Evolutionary conservation across 2,797 vertebrate genomes (phyloP).

Genomic region (Anguilla megastoma): DNA sequence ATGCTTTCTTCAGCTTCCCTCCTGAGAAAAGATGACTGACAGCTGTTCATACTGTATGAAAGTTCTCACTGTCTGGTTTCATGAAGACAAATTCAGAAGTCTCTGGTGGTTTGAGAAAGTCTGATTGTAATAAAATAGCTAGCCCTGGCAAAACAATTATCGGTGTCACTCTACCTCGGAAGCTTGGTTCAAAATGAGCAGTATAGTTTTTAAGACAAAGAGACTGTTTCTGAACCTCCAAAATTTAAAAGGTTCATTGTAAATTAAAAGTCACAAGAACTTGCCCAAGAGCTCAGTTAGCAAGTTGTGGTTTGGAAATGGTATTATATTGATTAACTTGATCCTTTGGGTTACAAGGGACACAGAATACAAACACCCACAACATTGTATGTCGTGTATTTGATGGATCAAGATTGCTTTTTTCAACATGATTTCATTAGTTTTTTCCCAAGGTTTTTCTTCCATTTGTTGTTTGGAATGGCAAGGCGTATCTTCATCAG

Average conservation of each 20-base stretch:
- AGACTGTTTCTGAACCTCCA: background rate
- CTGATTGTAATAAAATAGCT: background rate
- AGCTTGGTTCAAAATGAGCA: background rate
- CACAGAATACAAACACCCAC: background rate
- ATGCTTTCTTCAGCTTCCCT: constrained; percentile 7
- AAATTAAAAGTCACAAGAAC: background rate
- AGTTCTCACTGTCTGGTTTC: background rate
- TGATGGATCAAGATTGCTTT: no score
- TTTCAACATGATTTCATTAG: no score
- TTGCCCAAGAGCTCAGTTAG: background rate
- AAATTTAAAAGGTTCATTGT: background rate
- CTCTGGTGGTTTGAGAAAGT: background rate
- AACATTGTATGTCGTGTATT: background rate
- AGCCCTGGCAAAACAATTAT: background rate
- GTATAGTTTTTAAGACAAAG: background rate
- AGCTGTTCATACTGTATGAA: background rate
- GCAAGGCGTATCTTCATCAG: background rate
- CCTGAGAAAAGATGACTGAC: background rate
- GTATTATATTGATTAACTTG: background rate
- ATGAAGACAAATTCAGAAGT: background rate
- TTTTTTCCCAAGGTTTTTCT: background rate
- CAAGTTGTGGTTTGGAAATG: background rate
- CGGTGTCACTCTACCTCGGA: background rate
- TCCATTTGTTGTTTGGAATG: background rate
- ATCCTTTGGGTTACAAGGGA: background rate